phyloP scores from a whole-genome alignment of 2,888 invertebrate species.

The Tortricodes alternella region DNA sequence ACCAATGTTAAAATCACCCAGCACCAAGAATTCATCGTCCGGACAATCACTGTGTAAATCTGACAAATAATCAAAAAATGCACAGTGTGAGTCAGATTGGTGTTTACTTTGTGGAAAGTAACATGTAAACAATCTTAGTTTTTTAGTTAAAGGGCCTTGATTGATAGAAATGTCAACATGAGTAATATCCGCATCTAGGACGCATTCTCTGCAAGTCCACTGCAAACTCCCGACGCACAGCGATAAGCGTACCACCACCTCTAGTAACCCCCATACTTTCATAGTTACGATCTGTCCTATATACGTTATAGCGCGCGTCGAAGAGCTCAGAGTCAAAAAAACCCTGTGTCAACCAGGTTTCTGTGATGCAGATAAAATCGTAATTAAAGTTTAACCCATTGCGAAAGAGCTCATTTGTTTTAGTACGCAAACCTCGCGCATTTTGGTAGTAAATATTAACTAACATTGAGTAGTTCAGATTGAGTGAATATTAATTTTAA shows the following conservation, averaged over 20 bases:
- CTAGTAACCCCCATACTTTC: not conserved
- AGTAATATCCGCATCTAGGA: conserved; percentile 4
- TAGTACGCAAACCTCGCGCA: not conserved
- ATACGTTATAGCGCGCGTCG: not conserved
- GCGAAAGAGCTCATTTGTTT: no score
- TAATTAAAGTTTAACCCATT: not conserved
- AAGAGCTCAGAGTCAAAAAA: not conserved
- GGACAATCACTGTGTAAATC: not conserved
- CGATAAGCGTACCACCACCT: conserved; percentile 19
- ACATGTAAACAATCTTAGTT: not conserved
- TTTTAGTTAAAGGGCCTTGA: not conserved
- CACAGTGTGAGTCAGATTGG: not conserved
- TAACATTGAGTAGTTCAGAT: not conserved
- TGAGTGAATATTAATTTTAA: not conserved
- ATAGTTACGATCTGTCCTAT: not conserved
- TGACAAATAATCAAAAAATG: conserved; percentile 1
- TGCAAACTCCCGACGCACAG: not conserved
- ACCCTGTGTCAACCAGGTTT: not conserved
- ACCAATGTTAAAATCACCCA: conserved; percentile 1
- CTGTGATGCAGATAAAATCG: not conserved
- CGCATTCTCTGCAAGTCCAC: not conserved
- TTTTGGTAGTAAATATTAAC: not conserved
- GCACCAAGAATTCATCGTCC: not conserved
- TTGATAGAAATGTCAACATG: not conserved
- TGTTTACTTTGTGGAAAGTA: not conserved